Evolutionary conservation across 2,113 vertebrate species (phyloP), one percentile per base, ranked within the genome.

Genomic region (Pelvicachromis taeniatus): DNA sequence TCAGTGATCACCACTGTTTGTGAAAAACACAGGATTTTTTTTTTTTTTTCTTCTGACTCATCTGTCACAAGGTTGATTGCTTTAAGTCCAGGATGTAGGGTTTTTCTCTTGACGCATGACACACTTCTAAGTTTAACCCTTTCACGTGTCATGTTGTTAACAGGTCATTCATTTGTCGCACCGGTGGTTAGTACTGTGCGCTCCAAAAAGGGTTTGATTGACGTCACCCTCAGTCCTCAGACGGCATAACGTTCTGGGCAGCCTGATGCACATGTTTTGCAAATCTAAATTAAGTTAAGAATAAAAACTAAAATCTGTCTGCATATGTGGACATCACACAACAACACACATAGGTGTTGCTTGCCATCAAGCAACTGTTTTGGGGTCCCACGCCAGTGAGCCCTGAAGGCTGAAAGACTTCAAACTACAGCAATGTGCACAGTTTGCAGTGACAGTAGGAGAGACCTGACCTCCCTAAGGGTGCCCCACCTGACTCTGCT

Each of bases 51-150:
- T 61, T 2, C 80, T 91, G 87, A 88, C 53, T 90, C 82, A 89
- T 83, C 23, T 78, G 68, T 85, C 86, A 89, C 86, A 90, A 78
- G 84, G 73, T n/a, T 84, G 54, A 89, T 81, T 83, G 65, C 38
- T 78, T 85, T 48, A 68, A 61, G 54, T 70, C 29, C 75, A 70
- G 63, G 85, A 83, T 56, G 77, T 16, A 80, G 29, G 68, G 73
- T 50, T 77, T 80, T 56, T 84, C 61, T 75, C 35, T 70, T 52
- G 50, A 38, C 11, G 77, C 17, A 59, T 88, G 82, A 81, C 26
- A 19, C 77, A 88, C 40, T 33, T 77, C 31, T 56, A 56, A 52
- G 21, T 82, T 85, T 70, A 65, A 80, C 79, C 70, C 81, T 40
- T 89, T 85, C 85, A 81, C 48, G 2, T 50, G 10, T 31, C 10